Percentiles rank a stretch among this genome's conserved stretches.
phyloP scores from a whole-genome alignment of 2,888 invertebrate genomes.

The Ligdia adustata region DNA sequence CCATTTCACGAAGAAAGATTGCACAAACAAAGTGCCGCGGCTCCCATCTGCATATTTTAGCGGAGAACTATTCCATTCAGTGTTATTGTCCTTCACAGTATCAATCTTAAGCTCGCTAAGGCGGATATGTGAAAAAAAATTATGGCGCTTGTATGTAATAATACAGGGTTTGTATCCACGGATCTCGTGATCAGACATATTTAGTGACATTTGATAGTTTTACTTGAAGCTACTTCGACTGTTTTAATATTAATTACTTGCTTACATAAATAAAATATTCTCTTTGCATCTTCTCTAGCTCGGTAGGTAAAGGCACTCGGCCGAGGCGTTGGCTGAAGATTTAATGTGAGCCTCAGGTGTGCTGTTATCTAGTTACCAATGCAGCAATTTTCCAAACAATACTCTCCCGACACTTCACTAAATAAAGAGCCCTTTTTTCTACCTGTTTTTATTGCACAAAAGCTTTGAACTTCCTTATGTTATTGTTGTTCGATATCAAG shows the following conservation, averaged over 20 bases:
- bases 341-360: slow-evolving; percentile 29
- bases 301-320: slow-evolving; percentile 11
- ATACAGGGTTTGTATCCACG: no score
- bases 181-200: no score
- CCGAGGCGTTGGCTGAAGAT: slow-evolving; percentile 22
- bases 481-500: slow-evolving; percentile 6
- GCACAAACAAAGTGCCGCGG: slow-evolving; percentile 19
- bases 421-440: slow-evolving; percentile 23
- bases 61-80: slow-evolving; percentile 19
- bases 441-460: slow-evolving; percentile 7
- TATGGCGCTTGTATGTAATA: no score
- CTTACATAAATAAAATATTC: slow-evolving; percentile 7
- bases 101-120: slow-evolving; percentile 9
- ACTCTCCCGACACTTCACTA: slow-evolving; percentile 18
- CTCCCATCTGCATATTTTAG: slow-evolving; percentile 23
- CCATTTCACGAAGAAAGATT: slow-evolving; percentile 25
- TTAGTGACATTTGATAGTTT: no score
- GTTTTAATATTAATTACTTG: no score
- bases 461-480: slow-evolving; percentile 8
- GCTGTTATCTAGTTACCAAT: slow-evolving; percentile 22
- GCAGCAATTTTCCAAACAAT: slow-evolving; percentile 25
- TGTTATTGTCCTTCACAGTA: slow-evolving; percentile 16
- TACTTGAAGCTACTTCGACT: neutral
- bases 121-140: slow-evolving; percentile 6
- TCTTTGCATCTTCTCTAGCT: slow-evolving; percentile 6